Conservation (phyloP, 2,888 invertebrate genomes). For the Athripsodes cinereus region DNA sequence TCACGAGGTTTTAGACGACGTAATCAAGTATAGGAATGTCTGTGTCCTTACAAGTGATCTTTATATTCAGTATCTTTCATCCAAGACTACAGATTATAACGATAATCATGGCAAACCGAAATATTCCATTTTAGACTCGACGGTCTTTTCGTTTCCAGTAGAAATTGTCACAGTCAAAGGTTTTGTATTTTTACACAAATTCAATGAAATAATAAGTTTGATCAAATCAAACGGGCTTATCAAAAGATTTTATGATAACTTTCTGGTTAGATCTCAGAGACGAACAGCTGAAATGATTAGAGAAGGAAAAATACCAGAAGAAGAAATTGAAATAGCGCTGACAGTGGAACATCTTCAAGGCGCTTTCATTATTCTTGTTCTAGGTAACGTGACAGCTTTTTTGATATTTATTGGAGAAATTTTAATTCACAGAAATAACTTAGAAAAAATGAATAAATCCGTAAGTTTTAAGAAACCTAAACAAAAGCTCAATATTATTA, state of each 20-base stretch:
- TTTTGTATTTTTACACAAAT: slow-evolving; percentile 31
- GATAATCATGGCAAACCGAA: slow-evolving; percentile 28
- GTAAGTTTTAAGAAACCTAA: not conserved
- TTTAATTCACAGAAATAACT: not conserved
- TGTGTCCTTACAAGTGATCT: slow-evolving; percentile 30
- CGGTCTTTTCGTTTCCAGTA: slow-evolving; percentile 33
- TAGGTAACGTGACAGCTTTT: slow-evolving; percentile 17
- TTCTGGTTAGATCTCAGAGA: slow-evolving; percentile 16
- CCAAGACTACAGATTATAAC: slow-evolving; percentile 28
- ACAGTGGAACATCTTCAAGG: slow-evolving; percentile 25
- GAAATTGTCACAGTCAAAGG: slow-evolving; percentile 35
- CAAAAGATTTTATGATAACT: slow-evolving; percentile 29
- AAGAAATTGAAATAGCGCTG: slow-evolving; percentile 12
- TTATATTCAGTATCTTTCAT: slow-evolving; percentile 31
- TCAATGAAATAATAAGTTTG: slow-evolving; percentile 31
- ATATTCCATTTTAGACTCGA: slow-evolving; percentile 30
- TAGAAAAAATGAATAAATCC: not conserved
- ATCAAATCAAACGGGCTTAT: slow-evolving; percentile 33
- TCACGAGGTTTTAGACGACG: slow-evolving; percentile 23
- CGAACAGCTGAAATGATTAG: slow-evolving; percentile 17
- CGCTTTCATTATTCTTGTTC: slow-evolving; percentile 21
- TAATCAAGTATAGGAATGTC: slow-evolving; percentile 21
- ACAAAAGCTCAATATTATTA: not conserved
- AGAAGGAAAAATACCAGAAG: slow-evolving; percentile 12
- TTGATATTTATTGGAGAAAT: slow-evolving; percentile 24